Percentiles rank a stretch among this genome's conserved stretches.
Evolutionary conservation across 2,797 vertebrate species (phyloP).

Genomic region (Poliocrania exsul): DNA sequence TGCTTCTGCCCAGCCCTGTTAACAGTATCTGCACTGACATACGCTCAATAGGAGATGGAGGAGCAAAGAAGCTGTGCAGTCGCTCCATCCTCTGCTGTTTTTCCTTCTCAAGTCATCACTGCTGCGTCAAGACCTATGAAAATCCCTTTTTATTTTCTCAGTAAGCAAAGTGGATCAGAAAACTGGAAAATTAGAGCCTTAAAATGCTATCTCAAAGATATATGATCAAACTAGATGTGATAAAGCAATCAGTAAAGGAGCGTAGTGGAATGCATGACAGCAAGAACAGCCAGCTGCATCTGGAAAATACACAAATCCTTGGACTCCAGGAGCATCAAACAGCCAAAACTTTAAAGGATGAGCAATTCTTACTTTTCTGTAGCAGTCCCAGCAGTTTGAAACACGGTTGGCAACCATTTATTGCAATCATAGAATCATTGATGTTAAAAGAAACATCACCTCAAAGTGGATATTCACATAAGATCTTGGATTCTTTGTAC

Average conservation of each 20-base stretch:
- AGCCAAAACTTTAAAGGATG: background rate
- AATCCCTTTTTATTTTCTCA: background rate
- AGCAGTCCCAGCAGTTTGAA: background rate
- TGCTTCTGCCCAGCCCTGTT: background rate
- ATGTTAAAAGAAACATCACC: background rate
- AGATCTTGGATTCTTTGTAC: background rate
- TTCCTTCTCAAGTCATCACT: background rate
- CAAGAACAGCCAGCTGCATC: background rate
- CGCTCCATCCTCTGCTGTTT: background rate
- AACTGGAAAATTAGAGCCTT: background rate
- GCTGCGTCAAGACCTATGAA: background rate
- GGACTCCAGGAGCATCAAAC: background rate
- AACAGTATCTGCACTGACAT: background rate
- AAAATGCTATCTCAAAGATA: background rate
- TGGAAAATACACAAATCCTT: background rate
- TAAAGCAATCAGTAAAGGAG: background rate
- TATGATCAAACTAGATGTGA: background rate
- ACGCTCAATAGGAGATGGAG: background rate
- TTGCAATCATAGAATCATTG: background rate
- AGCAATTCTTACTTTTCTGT: background rate
- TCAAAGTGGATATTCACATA: background rate
- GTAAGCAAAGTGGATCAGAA: background rate
- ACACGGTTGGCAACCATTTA: background rate
- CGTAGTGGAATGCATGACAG: background rate
- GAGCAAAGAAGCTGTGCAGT: background rate